These are phyloP conservation scores for Cantharis rufa DNA, from an alignment of 2,888 invertebrate species.

Conservation along the genomic window DNA sequence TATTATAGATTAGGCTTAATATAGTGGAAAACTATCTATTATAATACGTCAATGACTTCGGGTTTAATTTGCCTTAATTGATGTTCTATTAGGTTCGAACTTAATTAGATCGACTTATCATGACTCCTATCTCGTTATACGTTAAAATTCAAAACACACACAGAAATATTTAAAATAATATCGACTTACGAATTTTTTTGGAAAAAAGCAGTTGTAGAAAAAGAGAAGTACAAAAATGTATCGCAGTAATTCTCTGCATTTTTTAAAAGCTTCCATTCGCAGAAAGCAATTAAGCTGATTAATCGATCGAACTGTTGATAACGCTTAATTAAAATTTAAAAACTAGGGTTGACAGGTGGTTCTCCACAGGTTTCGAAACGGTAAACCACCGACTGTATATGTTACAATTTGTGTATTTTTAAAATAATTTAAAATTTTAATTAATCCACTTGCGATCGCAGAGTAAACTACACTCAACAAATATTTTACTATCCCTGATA, in stretches of 20 bases:
- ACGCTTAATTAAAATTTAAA: not conserved
- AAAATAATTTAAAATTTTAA: not conserved
- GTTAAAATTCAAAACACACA: not conserved
- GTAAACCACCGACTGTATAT: not conserved
- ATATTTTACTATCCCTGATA: conserved; percentile 6
- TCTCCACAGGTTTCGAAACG: not conserved
- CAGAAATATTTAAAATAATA: not conserved
- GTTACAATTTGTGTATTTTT: not conserved
- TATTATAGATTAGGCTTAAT: not conserved
- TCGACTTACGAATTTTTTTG: not conserved
- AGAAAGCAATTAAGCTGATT: not conserved
- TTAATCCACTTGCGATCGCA: not conserved
- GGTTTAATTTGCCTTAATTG: conserved; percentile 1
- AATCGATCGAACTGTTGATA: not conserved
- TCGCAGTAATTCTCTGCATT: not conserved
- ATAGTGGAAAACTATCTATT: conserved; percentile 1
- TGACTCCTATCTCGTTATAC: not conserved
- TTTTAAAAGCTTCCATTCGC: not conserved
- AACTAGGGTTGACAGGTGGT: not conserved
- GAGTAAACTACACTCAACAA: not conserved
- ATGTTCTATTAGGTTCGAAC: not conserved
- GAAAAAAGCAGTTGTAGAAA: not conserved
- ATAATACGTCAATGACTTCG: not conserved
- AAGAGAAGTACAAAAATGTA: too few relatives aligned
- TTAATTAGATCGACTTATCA: conserved; percentile 1